Base-by-base conservation (phyloP, 2,888 invertebrate genomes). In the Trachelus tabidus region DNA sequence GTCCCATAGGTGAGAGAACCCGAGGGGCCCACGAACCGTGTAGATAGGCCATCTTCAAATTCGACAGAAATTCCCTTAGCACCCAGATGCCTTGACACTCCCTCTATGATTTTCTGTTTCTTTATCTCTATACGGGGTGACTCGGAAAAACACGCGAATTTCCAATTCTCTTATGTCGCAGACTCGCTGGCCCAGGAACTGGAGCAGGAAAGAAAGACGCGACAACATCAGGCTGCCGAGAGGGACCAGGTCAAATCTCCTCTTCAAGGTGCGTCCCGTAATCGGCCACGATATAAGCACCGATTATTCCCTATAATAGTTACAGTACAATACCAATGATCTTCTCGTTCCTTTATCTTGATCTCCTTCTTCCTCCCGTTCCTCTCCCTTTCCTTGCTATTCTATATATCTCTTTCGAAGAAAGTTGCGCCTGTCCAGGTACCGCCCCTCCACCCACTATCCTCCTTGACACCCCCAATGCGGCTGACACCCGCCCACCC, bases 141-240 rank as follows among this genome's bases (percentile, higher is more conserved):
- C 56, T 56, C 56, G 56, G 12, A 35, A 56, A 56, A 56, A 56
- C 23, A 23, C 56, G 56, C 56, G 56, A 56, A 56, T 56, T 56
- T 56, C 56, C 56, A 56, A 81, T 79, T 81, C 83, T 86, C 85
- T 87, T 92, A 92, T 92, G 92, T 93, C 93, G 82, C 94, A 97
- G 97, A 97, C 93, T 95, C 96, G 79, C 92, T 97, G 90, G 97
- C 96, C 84, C 96, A 96, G 92, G 97, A 97, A 92, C 93, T 97
- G 90, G 97, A 97, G 92, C 94, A 97, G 94, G 97, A 97, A 92
- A 94, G 97, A 91, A 97, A 97, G 92, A 94, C 95, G 74, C 95
- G 97, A 83, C 96, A 96, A 89, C 96, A 96, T 87, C 94, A 94
- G 85, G 93, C 94, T 83, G 93, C 94, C 91, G 97, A 97, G 90